phyloP scores from a whole-genome alignment of 1,140 invertebrate species.

The Octopus bimaculoides region DNA sequence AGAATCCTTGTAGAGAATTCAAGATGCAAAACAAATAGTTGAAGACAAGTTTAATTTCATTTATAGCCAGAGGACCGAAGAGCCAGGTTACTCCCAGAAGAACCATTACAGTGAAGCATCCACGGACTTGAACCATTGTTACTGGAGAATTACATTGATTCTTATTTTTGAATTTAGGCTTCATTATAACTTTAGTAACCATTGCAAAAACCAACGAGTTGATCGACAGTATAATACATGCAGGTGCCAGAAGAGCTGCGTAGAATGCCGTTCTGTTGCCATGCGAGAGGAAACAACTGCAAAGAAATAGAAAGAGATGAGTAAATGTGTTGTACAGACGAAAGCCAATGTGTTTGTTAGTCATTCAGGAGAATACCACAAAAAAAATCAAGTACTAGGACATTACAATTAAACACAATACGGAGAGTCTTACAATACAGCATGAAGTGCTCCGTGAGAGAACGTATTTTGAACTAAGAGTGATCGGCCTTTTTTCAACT shows the following conservation, averaged over 20 bases:
- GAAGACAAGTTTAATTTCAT: slow-evolving; percentile 57
- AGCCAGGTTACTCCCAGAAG: slow-evolving; percentile 63
- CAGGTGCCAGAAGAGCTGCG: slow-evolving; percentile 56
- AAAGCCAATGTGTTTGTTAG: too few relatives aligned
- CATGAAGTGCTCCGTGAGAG: too few relatives aligned
- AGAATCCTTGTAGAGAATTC: slow-evolving; percentile 61
- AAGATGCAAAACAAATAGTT: slow-evolving; percentile 61
- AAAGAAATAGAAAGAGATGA: slow-evolving; percentile 21
- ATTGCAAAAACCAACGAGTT: slow-evolving; percentile 60
- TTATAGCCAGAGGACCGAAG: slow-evolving; percentile 60
- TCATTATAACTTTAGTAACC: slow-evolving; percentile 59
- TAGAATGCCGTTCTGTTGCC: slow-evolving; percentile 55
- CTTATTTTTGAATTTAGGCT: slow-evolving; percentile 44
- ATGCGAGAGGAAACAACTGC: slow-evolving; percentile 56
- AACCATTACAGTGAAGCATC: slow-evolving; percentile 62
- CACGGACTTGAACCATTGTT: slow-evolving; percentile 57
- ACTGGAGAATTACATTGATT: slow-evolving; percentile 26
- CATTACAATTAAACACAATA: too few relatives aligned
- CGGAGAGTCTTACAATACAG: too few relatives aligned
- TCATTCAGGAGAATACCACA: too few relatives aligned
- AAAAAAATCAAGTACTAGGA: too few relatives aligned
- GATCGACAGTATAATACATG: slow-evolving; percentile 58
- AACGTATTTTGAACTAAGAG: too few relatives aligned
- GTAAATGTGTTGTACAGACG: too few relatives aligned
- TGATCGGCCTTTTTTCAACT: too few relatives aligned